Base-by-base conservation (phyloP, 2,888 invertebrate species). In the Parnassius mnemosyne region DNA sequence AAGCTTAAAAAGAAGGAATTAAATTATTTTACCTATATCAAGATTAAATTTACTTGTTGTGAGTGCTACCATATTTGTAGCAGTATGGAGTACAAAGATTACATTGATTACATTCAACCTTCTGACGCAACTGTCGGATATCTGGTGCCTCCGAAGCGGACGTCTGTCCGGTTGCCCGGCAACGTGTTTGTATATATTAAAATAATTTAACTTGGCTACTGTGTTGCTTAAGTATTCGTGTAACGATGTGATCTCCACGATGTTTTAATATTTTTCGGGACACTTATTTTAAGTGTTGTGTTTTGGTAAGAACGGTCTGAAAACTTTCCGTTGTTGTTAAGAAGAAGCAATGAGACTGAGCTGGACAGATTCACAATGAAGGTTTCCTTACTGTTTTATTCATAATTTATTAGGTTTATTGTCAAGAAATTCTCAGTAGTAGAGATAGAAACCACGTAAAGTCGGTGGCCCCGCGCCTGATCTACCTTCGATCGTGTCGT, bases 121-220 rank as follows among this genome's bases (percentile, higher is more conserved):
- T 41, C 13, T 53, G 61, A 42, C 52, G 56, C 46, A 61, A 53
- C 13, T 43, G 41, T 53, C 61, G 61, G 56, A 57, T 57, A 51
- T 52, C 55, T 50, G 50, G 46, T 34, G 56, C 52, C 12, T 46
- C 16, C n/a, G 50, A 16, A 46, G 52, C 58, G 63, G 63, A 58
- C 54, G 63, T 50, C 58, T 63, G 57, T 58, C 63, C 63, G 58
- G 63, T 63, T 16, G 53, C 46, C 20, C 11, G 57, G 57, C 54
- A 41, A 42, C 46, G 54, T 41, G 34, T 51, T 59, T 58, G 63
- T 59, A 59, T 63, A 63, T 55, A 63, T 63, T 63, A 63, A 41
- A 63, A 63, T 63, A 63, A 59, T 50, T 63, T 58, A 62, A 60
- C 53, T 53, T 41, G 25, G 58, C 58, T 63, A 59, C 62, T 20